phyloP scores from a whole-genome alignment of 1,140 invertebrate species.

The Cherax quadricarinatus region DNA sequence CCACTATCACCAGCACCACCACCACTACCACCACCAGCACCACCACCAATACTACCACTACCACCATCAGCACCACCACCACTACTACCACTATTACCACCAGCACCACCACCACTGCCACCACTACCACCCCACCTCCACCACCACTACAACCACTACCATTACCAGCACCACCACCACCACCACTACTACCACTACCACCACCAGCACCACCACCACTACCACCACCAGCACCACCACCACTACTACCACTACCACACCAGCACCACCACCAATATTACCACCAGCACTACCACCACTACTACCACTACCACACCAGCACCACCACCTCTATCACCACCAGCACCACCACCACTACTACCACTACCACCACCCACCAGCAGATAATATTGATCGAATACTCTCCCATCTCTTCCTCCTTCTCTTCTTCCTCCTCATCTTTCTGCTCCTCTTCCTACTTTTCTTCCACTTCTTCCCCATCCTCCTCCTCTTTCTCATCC shows the following conservation, averaged over 20 bases:
- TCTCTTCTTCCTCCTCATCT: not conserved
- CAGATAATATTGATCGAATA: not conserved
- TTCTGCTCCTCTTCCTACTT: not conserved
- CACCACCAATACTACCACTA: too few relatives aligned
- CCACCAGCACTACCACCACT: too few relatives aligned
- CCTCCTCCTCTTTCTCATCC: not conserved
- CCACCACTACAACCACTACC: not conserved
- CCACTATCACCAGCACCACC: too few relatives aligned
- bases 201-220: not conserved
- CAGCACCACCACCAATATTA: too few relatives aligned
- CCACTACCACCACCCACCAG: not conserved
- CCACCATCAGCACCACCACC: not conserved
- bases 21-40: too few relatives aligned
- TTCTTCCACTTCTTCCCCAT: not conserved
- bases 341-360: not conserved
- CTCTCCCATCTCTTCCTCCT: not conserved
- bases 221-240: not conserved
- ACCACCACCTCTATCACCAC: not conserved
- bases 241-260: not conserved
- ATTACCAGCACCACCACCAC: not conserved
- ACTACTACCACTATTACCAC: not conserved
- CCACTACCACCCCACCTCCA: not conserved
- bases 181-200: too few relatives aligned
- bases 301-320: not conserved
- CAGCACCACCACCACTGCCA: not conserved